Percentiles rank a stretch among this genome's conserved stretches.
Conservation (phyloP, 2,113 vertebrate species). For the Aptenodytes patagonicus region DNA sequence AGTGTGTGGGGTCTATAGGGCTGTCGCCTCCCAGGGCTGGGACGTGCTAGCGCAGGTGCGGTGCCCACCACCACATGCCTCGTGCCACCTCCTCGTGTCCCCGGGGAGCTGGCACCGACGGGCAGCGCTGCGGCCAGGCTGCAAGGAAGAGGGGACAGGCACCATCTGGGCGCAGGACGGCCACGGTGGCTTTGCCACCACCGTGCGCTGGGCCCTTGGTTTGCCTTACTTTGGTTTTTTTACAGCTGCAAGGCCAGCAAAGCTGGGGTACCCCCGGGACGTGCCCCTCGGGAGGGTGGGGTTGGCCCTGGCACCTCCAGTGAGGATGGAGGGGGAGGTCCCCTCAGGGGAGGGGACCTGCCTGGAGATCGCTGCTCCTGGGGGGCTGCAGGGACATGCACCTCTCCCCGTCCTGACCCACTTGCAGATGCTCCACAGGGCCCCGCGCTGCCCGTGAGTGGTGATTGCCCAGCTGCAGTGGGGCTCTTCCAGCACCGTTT, state of each 20-base stretch:
- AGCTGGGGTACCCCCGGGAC: not conserved
- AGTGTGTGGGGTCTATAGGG: not conserved
- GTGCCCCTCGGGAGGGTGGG: fast-evolving
- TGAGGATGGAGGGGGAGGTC: not conserved
- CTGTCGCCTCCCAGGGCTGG: not conserved
- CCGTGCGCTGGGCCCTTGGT: fast-evolving
- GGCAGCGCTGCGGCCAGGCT: fast-evolving
- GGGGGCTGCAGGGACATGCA: not conserved
- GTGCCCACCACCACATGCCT: not conserved
- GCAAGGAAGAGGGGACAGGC: not conserved
- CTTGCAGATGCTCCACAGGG: not conserved
- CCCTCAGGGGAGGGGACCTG: not conserved
- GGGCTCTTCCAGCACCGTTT: slow-evolving; percentile 20
- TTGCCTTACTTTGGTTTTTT: not conserved
- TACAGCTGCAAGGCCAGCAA: not conserved
- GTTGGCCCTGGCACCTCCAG: not conserved
- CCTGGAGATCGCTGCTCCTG: not conserved
- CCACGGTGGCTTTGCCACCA: not conserved
- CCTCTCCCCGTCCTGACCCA: not conserved
- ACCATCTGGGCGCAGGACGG: not conserved
- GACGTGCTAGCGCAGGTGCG: fast-evolving
- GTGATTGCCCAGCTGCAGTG: slow-evolving; percentile 15
- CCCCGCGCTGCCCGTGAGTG: fast-evolving
- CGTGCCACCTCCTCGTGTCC: fast-evolving
- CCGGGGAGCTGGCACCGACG: fast-evolving